phyloP scores from a whole-genome alignment of 2,888 invertebrate species.

The Oscheius sp. region DNA sequence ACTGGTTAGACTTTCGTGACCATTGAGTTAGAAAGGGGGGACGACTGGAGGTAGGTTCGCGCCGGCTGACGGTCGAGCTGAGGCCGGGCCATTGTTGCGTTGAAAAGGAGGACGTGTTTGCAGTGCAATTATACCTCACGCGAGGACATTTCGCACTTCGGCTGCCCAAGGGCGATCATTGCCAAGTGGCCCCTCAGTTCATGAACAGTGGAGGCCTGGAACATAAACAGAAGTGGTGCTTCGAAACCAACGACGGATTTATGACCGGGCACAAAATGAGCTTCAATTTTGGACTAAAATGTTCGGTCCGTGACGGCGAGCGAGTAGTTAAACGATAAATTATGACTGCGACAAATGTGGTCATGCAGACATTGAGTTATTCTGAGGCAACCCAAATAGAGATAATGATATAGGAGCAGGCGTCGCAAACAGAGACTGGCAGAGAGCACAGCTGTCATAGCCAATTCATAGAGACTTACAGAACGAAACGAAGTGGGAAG shows the following conservation, averaged over 20 bases:
- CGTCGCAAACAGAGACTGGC: background rate
- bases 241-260: too few species aligned
- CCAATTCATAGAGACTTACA: background rate
- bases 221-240: too few species aligned
- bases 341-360: too few species aligned
- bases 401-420: background rate
- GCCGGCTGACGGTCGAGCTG: conserved; percentile 1
- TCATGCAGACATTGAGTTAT: too few species aligned
- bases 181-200: background rate
- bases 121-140: conserved; percentile 39
- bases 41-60: conserved; percentile 14
- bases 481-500: background rate
- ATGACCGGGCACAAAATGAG: too few species aligned
- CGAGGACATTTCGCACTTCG: conserved; percentile 37
- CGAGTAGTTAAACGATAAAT: too few species aligned
- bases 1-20: background rate
- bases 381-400: background rate
- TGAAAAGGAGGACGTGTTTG: conserved; percentile 40
- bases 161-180: background rate
- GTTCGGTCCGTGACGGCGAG: too few species aligned
- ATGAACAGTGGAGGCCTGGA: too few species aligned
- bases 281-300: too few species aligned
- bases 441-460: background rate
- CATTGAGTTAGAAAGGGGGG: background rate
- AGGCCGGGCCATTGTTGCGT: conserved; percentile 24